Conservation (phyloP, 2,113 vertebrate species). For the Calypte anna region DNA sequence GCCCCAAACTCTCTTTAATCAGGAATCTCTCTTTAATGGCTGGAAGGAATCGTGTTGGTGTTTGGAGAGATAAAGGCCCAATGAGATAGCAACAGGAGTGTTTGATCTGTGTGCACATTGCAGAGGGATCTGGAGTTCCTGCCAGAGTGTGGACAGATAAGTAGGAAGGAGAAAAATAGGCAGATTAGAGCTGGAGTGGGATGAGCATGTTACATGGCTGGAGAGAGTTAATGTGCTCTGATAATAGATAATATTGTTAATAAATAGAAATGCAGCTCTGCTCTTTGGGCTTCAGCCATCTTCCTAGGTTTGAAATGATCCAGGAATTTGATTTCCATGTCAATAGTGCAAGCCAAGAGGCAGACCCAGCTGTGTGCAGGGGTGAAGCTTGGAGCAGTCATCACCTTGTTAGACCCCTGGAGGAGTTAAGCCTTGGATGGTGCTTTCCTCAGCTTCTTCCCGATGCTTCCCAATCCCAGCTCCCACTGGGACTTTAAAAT, state of each 20-base stretch:
- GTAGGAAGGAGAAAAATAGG: fast-evolving
- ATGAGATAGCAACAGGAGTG: fast-evolving
- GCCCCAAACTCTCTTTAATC: fast-evolving
- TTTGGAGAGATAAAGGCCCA: fast-evolving
- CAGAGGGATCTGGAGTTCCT: fast-evolving
- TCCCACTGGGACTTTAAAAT: no score
- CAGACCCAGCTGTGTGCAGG: fast-evolving
- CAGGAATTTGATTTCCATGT: fast-evolving
- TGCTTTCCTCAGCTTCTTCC: neutral
- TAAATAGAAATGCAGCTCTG: fast-evolving
- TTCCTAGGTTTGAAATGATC: neutral
- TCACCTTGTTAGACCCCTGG: no score
- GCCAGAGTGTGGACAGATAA: fast-evolving
- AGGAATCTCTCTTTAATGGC: neutral
- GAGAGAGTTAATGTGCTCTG: no score
- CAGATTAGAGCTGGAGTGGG: neutral
- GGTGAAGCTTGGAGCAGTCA: neutral
- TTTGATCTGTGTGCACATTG: neutral
- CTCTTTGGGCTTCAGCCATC: neutral
- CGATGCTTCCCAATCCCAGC: no score
- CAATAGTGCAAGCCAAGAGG: neutral
- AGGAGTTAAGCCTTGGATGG: neutral
- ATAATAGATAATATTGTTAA: no score
- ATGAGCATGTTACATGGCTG: fast-evolving
- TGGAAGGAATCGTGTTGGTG: neutral